Evolutionary conservation across 2,113 vertebrate genomes (phyloP).

Genomic region (Cranoglanis bouderius): DNA sequence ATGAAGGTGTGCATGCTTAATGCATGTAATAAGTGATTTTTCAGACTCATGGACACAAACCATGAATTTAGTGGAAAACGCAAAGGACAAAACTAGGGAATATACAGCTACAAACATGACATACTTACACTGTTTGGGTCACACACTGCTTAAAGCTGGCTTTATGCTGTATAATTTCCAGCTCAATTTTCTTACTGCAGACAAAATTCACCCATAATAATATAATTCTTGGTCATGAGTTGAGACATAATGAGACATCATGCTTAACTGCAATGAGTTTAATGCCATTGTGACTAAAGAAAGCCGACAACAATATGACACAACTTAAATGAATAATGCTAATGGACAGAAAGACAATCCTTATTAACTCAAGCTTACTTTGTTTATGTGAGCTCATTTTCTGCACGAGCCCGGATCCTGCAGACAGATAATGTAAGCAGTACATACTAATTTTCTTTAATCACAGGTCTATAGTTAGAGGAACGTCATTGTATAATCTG

Average conservation of each 20-base stretch:
- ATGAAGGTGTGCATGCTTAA: not conserved
- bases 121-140: not conserved
- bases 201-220: not conserved
- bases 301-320: not conserved
- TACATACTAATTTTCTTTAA: not conserved
- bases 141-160: not conserved
- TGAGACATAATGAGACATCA: too few species aligned
- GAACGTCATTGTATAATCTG: not conserved
- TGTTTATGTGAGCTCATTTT: not conserved
- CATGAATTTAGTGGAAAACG: not conserved
- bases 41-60: not conserved
- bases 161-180: not conserved
- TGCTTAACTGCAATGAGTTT: too few species aligned
- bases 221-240: not conserved
- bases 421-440: not conserved
- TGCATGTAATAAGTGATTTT: not conserved
- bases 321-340: not conserved
- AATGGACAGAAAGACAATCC: not conserved
- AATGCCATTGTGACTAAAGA: too few species aligned
- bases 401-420: not conserved
- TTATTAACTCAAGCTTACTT: not conserved
- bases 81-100: not conserved
- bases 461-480: not conserved
- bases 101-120: not conserved
- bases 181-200: not conserved